Conservation (phyloP, 2,113 vertebrate species). For the Colinus virginianus region DNA sequence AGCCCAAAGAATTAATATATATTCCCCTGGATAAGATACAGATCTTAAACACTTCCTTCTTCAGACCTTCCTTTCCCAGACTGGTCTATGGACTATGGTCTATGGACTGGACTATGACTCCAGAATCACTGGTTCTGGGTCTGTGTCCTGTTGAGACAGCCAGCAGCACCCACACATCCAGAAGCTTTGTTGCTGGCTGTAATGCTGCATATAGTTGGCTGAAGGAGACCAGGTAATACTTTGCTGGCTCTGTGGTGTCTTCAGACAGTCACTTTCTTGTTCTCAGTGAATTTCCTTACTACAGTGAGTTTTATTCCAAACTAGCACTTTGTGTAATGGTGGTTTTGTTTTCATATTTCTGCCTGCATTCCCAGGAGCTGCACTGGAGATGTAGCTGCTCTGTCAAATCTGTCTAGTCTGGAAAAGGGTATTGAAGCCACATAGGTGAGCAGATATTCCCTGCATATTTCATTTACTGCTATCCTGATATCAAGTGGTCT, state of each 20-base stretch:
- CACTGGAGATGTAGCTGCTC: not conserved
- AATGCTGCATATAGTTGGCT: not conserved
- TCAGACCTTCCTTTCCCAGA: not conserved
- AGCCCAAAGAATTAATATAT: not conserved
- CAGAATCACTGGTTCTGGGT: not conserved
- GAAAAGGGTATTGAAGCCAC: not conserved
- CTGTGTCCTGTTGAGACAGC: not conserved
- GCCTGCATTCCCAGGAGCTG: not conserved
- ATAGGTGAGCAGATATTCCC: not conserved
- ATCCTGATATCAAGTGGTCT: not conserved
- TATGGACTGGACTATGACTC: not conserved
- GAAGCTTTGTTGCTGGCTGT: not conserved
- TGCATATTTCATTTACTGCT: not conserved
- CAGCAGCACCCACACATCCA: not conserved
- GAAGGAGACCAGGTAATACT: not conserved
- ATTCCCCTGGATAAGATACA: not conserved
- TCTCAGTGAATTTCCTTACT: not conserved
- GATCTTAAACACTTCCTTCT: not conserved
- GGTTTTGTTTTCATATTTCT: not conserved
- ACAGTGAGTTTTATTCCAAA: not conserved
- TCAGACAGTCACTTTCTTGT: not conserved
- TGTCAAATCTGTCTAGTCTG: not conserved
- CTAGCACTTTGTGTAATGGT: not conserved
- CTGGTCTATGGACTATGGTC: rapidly evolving
- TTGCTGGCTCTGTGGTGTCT: not conserved